These are phyloP conservation scores for Felis chaus DNA, from an alignment of 2,113 vertebrate genomes.

Conservation along the genomic window DNA sequence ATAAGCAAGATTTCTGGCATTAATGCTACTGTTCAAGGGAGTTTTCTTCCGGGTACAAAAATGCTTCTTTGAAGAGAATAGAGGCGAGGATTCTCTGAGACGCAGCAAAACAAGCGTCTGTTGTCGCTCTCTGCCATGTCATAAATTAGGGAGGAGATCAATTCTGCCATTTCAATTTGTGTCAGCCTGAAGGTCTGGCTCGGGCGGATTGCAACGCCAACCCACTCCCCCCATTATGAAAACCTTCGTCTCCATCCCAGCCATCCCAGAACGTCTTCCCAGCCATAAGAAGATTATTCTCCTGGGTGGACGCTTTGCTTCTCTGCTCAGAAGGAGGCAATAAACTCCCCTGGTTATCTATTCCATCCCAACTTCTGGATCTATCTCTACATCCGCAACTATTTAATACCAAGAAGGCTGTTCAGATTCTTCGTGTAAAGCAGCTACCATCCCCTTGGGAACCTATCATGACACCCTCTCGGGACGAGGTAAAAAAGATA, in stretches of 20 bases:
- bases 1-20: background rate
- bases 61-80: background rate
- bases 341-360: background rate
- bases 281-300: background rate
- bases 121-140: background rate
- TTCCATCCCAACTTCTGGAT: background rate
- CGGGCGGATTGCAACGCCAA: background rate
- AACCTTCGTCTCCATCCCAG: background rate
- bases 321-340: background rate
- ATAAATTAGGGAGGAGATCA: background rate
- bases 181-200: background rate
- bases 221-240: background rate
- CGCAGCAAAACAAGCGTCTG: background rate
- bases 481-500: background rate
- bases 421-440: background rate
- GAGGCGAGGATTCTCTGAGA: background rate
- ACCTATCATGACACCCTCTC: background rate
- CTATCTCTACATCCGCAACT: background rate
- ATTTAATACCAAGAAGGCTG: background rate
- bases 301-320: background rate
- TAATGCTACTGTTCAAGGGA: background rate
- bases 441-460: background rate
- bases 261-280: background rate
- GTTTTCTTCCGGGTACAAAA: conserved; percentile 3
- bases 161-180: conserved; percentile 25